Base-by-base conservation (phyloP, 2,888 invertebrate species). In the Erebia epiphron region DNA sequence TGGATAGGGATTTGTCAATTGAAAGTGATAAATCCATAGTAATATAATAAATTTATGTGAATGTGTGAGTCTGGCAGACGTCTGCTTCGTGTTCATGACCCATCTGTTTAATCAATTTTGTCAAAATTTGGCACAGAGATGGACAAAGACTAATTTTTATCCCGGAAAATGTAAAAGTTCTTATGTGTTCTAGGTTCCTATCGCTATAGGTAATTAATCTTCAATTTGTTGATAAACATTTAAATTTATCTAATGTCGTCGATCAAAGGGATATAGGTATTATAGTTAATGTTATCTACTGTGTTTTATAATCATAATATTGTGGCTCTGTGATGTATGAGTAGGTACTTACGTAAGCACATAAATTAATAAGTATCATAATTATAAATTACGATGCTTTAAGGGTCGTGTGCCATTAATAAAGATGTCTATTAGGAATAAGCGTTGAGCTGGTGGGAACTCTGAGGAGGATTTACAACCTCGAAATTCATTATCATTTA, bases 301-400 rank as follows among this genome's bases (percentile, higher is more conserved):
- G 26, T 26, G 26, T 26, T 26, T 57, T 57, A 57, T 57, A 4
- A 26, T 57, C 57, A 26, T 57, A 26, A 57, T 57, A 57, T 57
- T 57, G 57, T 21, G 57, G 5, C 26, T 56, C n/a, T 52, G 50
- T 9, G 14, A 52, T n/a, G n/a, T n/a, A n/a, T n/a, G n/a, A n/a
- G n/a, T n/a, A n/a, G 49, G 21, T 14, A 14, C 14, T 8, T n/a
- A n/a, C n/a, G n/a, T n/a, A 16, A 52, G 50, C 8, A 52, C 2
- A 8, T n/a, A 56, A 21, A 26, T 57, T 11, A 18, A 10, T 21
- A 21, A 18, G 21, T 16, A 9, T 16, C 16, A 35, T 16, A n/a
- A 54, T 54, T 16, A 56, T 21, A 56, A 56, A 56, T 57, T 13
- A 57, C 26, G 56, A 21, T 10, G 56, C 56, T 56, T 13, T 50